Evolutionary conservation across 2,888 invertebrate genomes (phyloP).

Genomic region (Drosophila hamatofila): DNA sequence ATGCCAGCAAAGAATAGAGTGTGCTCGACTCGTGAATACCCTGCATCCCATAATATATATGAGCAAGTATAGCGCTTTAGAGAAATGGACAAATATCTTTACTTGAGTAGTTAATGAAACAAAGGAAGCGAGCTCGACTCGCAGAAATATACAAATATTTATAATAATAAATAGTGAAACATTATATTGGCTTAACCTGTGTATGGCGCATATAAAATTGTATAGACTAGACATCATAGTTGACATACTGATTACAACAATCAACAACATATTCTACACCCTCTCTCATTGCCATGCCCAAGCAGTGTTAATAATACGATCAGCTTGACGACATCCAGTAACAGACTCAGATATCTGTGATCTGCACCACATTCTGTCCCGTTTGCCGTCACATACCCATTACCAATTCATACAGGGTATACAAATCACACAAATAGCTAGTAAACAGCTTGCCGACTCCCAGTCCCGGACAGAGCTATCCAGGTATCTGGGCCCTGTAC

Average conservation of each 20-base stretch:
- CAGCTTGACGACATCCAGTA: neutral
- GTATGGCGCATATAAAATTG: too few species aligned
- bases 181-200: too few species aligned
- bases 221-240: too few species aligned
- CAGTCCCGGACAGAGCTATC: neutral
- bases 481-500: constrained; percentile 10
- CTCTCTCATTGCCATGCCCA: too few species aligned
- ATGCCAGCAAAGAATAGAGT: neutral
- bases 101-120: too few species aligned
- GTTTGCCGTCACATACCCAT: neutral
- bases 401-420: constrained; percentile 27
- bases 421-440: constrained; percentile 19
- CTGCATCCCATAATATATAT: neutral
- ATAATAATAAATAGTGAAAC: too few species aligned
- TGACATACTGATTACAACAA: too few species aligned
- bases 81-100: too few species aligned
- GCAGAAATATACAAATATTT: too few species aligned
- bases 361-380: neutral
- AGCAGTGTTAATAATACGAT: neutral
- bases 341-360: neutral
- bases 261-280: too few species aligned
- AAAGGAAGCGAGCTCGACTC: too few species aligned
- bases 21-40: neutral
- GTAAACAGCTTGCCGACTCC: constrained; percentile 17
- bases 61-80: neutral